Conservation (phyloP, 2,113 vertebrate species). For the Microtus pennsylvanicus region DNA sequence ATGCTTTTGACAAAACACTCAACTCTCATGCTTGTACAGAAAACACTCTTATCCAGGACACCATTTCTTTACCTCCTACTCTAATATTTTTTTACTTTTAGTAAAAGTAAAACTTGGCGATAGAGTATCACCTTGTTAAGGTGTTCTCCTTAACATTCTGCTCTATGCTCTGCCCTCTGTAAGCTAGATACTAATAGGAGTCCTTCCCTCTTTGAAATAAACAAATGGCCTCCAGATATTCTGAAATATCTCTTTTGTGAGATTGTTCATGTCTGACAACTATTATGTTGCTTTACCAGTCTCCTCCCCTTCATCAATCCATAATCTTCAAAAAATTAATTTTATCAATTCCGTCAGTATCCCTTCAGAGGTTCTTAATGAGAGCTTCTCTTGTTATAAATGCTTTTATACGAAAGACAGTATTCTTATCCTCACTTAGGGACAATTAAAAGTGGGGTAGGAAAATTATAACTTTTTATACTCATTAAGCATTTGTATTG, state of each 20-base stretch:
- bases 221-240: not conserved
- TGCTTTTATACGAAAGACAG: not conserved
- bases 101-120: not conserved
- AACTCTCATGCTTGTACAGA: not conserved
- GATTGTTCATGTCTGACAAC: not conserved
- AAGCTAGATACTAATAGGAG: not conserved
- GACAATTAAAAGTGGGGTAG: not conserved
- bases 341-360: not conserved
- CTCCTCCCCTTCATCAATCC: not conserved
- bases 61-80: not conserved
- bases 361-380: not conserved
- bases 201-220: not conserved
- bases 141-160: not conserved
- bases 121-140: not conserved
- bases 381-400: not conserved
- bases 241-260: not conserved
- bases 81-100: not conserved
- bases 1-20: too few relatives aligned
- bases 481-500: not conserved
- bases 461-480: not conserved
- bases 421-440: not conserved
- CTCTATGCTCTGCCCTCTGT: not conserved
- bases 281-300: not conserved
- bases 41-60: not conserved
- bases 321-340: not conserved